Evolutionary conservation across 2,797 vertebrate species (phyloP).

Genomic region (Arrhamphus sclerolepis): DNA sequence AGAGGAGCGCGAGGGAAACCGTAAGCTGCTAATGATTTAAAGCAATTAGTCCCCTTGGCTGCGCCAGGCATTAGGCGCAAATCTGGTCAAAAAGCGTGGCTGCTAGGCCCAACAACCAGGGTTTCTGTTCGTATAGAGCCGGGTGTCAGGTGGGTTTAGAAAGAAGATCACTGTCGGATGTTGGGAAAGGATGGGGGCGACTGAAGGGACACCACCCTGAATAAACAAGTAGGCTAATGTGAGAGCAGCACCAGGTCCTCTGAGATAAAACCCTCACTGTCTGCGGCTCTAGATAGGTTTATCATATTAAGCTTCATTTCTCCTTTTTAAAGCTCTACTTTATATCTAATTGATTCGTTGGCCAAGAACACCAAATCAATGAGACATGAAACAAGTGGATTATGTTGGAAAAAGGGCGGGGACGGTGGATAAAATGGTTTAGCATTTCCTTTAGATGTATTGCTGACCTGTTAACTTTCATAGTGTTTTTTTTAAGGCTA

Average conservation of each 20-base stretch:
- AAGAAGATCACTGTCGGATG: conserved; percentile 24
- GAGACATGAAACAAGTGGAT: background rate
- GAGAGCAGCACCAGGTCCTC: conserved; percentile 18
- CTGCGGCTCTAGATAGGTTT: conserved; percentile 4
- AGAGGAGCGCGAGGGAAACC: conserved; percentile 86
- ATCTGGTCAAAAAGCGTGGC: conserved; percentile 69
- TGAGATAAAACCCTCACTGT: background rate
- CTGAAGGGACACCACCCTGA: conserved; percentile 46
- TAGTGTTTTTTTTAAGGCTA: no score
- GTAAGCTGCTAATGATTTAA: conserved; percentile 83
- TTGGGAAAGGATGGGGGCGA: conserved; percentile 18
- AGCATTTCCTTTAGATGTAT: background rate
- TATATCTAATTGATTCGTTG: background rate
- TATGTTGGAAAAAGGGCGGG: background rate
- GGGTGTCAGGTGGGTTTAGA: conserved; percentile 15
- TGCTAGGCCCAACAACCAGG: conserved; percentile 46
- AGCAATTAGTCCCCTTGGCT: conserved; percentile 66
- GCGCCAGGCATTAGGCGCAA: conserved; percentile 63
- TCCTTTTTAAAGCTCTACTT: background rate
- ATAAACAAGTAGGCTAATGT: conserved; percentile 36
- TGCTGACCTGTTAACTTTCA: no score
- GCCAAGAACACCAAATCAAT: background rate
- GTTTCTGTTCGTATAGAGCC: background rate
- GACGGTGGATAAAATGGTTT: no score
- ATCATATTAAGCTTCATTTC: background rate